phyloP scores from a whole-genome alignment of 2,888 invertebrate genomes.

The Napeogenes sylphis region DNA sequence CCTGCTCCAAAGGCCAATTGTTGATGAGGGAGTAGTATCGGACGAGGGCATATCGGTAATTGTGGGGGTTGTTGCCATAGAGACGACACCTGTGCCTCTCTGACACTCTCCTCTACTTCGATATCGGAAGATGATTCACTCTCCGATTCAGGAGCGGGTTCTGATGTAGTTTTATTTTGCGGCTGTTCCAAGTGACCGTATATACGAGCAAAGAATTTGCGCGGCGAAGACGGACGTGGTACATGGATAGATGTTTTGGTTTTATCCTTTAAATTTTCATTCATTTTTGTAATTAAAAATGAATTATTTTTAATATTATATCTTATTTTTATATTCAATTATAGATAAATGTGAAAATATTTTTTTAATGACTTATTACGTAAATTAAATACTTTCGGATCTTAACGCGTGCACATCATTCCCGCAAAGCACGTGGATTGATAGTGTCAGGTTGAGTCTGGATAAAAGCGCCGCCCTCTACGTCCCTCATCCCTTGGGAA shows the following conservation, averaged over 20 bases:
- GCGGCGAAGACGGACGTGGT: slow-evolving; percentile 84
- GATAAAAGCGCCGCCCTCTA: slow-evolving; percentile 49
- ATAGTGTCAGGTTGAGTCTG: slow-evolving; percentile 57
- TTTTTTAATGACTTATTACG: slow-evolving; percentile 10
- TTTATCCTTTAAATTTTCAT: not conserved
- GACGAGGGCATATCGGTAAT: slow-evolving; percentile 64
- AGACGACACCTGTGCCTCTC: slow-evolving; percentile 37
- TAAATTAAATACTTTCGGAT: slow-evolving; percentile 7
- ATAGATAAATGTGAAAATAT: slow-evolving; percentile 6
- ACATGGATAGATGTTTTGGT: slow-evolving; percentile 43
- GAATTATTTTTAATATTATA: slow-evolving; percentile 46
- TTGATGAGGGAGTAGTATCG: slow-evolving; percentile 65
- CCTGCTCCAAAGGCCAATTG: slow-evolving; percentile 79
- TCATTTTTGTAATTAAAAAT: slow-evolving; percentile 35
- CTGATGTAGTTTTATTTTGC: slow-evolving; percentile 37
- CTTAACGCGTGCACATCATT: slow-evolving; percentile 46
- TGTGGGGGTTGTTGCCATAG: slow-evolving; percentile 60
- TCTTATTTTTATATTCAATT: slow-evolving; percentile 8
- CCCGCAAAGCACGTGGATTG: slow-evolving; percentile 55
- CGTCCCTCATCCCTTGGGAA: slow-evolving; percentile 43
- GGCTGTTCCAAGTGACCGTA: slow-evolving; percentile 85
- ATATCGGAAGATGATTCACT: slow-evolving; percentile 72
- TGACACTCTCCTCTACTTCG: slow-evolving; percentile 53
- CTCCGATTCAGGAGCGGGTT: slow-evolving; percentile 41
- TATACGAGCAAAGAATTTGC: slow-evolving; percentile 87